Evolutionary conservation across 1,140 invertebrate species (phyloP).

Genomic region (Globodera rostochiensis): DNA sequence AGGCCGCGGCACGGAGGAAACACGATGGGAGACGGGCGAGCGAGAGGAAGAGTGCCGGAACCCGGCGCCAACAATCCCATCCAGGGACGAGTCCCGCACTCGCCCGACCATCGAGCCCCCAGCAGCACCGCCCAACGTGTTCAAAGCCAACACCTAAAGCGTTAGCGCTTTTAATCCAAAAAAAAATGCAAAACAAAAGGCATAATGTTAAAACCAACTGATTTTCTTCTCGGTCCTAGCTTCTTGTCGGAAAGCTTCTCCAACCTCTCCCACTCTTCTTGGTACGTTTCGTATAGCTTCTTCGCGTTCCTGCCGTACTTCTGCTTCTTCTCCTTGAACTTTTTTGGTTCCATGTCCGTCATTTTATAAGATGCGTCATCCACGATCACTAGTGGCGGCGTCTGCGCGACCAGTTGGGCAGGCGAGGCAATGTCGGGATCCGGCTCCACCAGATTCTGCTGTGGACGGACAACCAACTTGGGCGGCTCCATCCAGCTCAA

Average conservation of each 20-base stretch:
- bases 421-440: conserved; percentile 41
- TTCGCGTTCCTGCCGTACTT: conserved; percentile 62
- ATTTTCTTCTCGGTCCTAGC: conserved; percentile 34
- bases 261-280: conserved; percentile 51
- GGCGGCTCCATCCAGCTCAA: conserved; percentile 41
- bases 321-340: conserved; percentile 63
- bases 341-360: conserved; percentile 48
- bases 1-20: background rate
- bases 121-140: conserved; percentile 3
- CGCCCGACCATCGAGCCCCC: background rate
- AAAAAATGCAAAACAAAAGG: background rate
- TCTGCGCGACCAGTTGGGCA: conserved; percentile 27
- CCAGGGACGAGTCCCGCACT: conserved; percentile 15
- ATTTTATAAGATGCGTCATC: conserved; percentile 35
- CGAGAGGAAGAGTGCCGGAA: background rate
- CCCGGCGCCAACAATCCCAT: background rate
- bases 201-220: conserved; percentile 10
- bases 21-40: background rate
- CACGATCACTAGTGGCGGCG: conserved; percentile 41
- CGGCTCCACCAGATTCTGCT: conserved; percentile 27
- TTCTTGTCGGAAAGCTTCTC: conserved; percentile 27
- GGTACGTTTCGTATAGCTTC: conserved; percentile 63
- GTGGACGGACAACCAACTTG: conserved; percentile 1
- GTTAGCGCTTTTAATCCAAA: background rate
- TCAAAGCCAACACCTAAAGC: conserved; percentile 14